Base-by-base conservation (phyloP, 2,797 vertebrate species). In the Aratinga solstitialis region DNA sequence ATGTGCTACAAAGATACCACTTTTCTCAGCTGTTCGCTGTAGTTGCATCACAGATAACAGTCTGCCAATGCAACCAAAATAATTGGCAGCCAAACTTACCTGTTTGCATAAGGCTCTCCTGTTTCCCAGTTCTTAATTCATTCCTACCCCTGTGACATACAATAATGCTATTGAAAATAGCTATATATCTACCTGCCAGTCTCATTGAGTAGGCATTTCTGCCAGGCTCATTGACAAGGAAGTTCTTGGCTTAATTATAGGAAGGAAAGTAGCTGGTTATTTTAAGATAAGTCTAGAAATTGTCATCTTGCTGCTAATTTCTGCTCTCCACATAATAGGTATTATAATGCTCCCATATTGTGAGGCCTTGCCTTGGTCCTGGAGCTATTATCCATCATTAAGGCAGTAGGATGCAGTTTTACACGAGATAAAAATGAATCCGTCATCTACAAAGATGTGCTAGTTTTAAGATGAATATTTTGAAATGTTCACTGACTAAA, bases 191-290 rank as follows among this genome's bases (percentile, higher is more conserved):
- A 90, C 83, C 77, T 95, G 91, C 83, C 93, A 89, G 42, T 87
- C 79, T 81, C 92, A 86, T 21, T 47, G 79, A 90, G 76, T 58
- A 80, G 75, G 48, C 87, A 71, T 75, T 89, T 74, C 62, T 95
- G 79, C 89, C 50, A 58, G 54, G 78, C 84, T 94, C 56, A 94
- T 96, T 83, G 78, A 94, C 53, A 86, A 84, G 76, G 93, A 91
- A 80, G 69, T 90, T 90, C 79, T 94, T 81, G 80, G 68, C 84
- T 95, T 92, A 91, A 93, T 96, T 96, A 75, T 53, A 75, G 73
- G 73, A 86, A 89, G 65, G 79, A 65, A 90, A 51, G 62, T 34
- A 83, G 26, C 36, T 45, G 38, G 67, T 45, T 93, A 94, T 88
- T 96, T 95, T 92, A 94, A 92, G 54, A 92, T 68, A 66, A 72